Base-by-base conservation (phyloP, 2,113 vertebrate genomes). In the Melanostigma gelatinosum region DNA sequence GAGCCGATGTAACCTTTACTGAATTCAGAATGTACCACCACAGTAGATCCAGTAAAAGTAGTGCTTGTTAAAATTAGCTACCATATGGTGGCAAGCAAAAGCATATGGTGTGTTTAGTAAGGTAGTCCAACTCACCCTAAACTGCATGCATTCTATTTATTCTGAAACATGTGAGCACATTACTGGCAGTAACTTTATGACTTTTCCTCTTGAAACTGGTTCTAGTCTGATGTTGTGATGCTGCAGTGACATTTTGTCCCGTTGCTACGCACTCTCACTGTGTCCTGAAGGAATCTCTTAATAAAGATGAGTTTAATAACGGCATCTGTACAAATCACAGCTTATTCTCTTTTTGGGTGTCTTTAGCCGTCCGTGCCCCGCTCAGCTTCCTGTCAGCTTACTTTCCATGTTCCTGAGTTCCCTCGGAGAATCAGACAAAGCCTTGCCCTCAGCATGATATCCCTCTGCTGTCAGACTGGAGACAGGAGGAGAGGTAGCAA, bases 371-470 rank as follows among this genome's bases (percentile, higher is more conserved):
- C 36, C 36, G 5, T 24, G 69, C 57, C 46, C 61, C 40, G 79
- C 75, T 81, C 62, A 15, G 79, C 65, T 75, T 80, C 79, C 76
- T 50, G 66, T 63, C 71, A 5, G 71, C 74, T 66, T 15, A 22
- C 54, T 65, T 46, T 72, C 65, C 36, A 60, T 77, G 72, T 46
- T 85, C 61, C 54, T 57, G 61, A 32, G 46, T 82, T 55, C 64
- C 81, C 71, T 80, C 4, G 0, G 61, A 73, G 55, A 68, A 15
- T 50, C 48, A 57, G 46, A 92, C 80, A 86, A 90, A 91, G 81
- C 68, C 76, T 46, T 32, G 42, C 62, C 67, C 85, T 85, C 88
- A 84, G 89, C 83, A 3, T 86, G 87, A 85, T 58, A 24, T 40
- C 70, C 70, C 89, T 79, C 61, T 75, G 67, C 68, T 89, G 86